Percentiles rank a stretch among this genome's conserved stretches.
phyloP scores from a whole-genome alignment of 1,140 invertebrate species.

The Temnothorax nylanderi region DNA sequence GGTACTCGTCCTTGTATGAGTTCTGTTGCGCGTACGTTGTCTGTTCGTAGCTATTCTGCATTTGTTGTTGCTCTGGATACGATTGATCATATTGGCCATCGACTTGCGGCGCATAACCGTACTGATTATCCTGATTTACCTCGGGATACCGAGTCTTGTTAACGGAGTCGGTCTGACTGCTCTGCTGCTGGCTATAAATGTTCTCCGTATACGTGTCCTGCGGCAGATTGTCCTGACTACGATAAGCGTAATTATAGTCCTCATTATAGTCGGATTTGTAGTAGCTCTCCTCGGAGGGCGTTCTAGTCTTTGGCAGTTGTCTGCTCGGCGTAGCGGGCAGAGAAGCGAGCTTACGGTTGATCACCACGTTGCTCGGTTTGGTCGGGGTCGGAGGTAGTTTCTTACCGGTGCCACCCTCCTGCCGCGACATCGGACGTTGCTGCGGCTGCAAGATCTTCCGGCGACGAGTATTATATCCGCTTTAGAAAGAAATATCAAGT shows the following conservation, averaged over 20 bases:
- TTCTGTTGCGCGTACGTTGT: conserved; percentile 76
- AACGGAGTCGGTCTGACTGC: background rate
- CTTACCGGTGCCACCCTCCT: conserved; percentile 81
- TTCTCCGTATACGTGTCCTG: conserved; percentile 81
- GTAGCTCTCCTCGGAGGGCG: conserved; percentile 84
- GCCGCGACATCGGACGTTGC: conserved; percentile 77
- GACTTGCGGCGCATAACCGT: conserved; percentile 69
- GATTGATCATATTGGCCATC: conserved; percentile 75
- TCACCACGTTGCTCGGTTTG: conserved; percentile 81
- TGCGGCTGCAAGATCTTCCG: conserved; percentile 78
- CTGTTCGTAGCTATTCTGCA: conserved; percentile 55
- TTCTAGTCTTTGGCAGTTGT: conserved; percentile 85
- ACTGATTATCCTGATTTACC: conserved; percentile 76
- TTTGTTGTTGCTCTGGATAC: conserved; percentile 71
- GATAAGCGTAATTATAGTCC: conserved; percentile 90
- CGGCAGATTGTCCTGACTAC: conserved; percentile 87
- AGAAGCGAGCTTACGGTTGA: conserved; percentile 82
- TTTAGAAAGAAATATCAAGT: conserved; percentile 57
- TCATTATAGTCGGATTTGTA: conserved; percentile 88
- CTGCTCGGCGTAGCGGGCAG: conserved; percentile 86
- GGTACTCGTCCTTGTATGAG: conserved; percentile 79
- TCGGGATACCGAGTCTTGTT: conserved; percentile 58
- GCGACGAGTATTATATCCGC: conserved; percentile 75
- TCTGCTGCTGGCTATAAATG: conserved; percentile 74
- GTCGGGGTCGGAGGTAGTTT: conserved; percentile 83